Conservation (phyloP, 30 jellyfish, hydroid and myxozoan species). For the Nemopilema nomurai region DNA sequence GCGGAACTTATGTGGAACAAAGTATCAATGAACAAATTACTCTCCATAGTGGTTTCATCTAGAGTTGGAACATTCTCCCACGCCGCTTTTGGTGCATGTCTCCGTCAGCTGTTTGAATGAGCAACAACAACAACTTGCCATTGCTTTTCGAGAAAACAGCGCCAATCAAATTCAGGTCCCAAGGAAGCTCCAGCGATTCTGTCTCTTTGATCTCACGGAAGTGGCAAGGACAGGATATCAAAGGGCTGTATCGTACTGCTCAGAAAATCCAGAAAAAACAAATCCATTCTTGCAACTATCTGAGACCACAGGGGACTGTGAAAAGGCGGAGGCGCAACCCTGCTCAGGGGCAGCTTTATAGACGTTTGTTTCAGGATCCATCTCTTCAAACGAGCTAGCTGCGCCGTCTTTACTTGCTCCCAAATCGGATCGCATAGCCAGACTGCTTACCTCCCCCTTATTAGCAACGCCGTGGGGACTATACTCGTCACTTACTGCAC, state of each 20-base stretch:
- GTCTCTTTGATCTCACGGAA: not conserved
- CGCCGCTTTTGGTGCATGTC: no score
- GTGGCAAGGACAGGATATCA: not conserved
- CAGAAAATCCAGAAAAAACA: conserved; percentile 27
- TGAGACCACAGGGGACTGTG: not conserved
- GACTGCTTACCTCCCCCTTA: not conserved
- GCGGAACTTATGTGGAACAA: not conserved
- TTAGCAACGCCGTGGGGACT: not conserved
- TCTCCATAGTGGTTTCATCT: no score
- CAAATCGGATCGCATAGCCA: not conserved
- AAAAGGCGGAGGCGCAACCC: not conserved
- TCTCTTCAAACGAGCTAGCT: no score
- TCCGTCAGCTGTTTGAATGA: no score
- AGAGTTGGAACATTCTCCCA: no score
- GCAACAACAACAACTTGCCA: no score
- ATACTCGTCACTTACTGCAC: no score
- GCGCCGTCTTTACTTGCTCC: not conserved
- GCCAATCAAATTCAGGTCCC: no score
- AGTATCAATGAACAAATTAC: not conserved
- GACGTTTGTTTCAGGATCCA: no score
- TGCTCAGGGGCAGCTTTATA: no score
- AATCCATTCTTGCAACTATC: not conserved
- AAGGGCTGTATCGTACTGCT: conserved; percentile 26
- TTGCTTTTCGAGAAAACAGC: no score
- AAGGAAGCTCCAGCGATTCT: not conserved